Evolutionary conservation across 2,888 invertebrate genomes (phyloP).

Genomic region (Ennomos erosarius): DNA sequence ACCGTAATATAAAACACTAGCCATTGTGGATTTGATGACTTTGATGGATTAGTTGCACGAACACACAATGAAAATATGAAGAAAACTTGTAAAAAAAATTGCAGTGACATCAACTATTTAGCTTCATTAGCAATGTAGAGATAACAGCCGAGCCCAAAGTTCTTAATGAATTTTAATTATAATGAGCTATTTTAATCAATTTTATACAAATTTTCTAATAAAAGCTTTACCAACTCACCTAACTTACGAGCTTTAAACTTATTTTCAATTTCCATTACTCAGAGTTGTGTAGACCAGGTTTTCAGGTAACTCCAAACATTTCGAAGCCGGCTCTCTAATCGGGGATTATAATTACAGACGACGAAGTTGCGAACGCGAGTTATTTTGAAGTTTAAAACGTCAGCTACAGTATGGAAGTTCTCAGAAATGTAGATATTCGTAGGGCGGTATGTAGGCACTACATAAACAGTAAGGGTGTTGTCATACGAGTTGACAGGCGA

Average conservation of each 20-base stretch:
- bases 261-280: slow-evolving; percentile 1
- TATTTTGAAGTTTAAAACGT: slow-evolving; percentile 11
- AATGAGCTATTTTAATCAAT: too few relatives aligned
- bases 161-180: slow-evolving; percentile 11
- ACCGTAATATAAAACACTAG: slow-evolving; percentile 13
- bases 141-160: too few relatives aligned
- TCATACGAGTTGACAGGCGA: too few relatives aligned
- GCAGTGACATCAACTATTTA: too few relatives aligned
- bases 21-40: background rate
- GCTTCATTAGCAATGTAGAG: too few relatives aligned
- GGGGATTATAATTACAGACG: slow-evolving; percentile 21
- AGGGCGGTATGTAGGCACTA: too few relatives aligned
- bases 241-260: slow-evolving; percentile 6
- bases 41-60: slow-evolving; percentile 14
- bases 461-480: slow-evolving; percentile 6
- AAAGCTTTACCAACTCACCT: too few relatives aligned
- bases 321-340: slow-evolving; percentile 12
- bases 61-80: too few relatives aligned
- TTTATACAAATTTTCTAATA: too few relatives aligned
- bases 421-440: too few relatives aligned
- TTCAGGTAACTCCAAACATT: slow-evolving; percentile 4
- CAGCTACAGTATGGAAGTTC: slow-evolving; percentile 10
- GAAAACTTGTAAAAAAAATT: too few relatives aligned
- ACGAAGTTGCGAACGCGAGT: slow-evolving; percentile 18
- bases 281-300: background rate